A percentile compares a stretch with the other conserved stretches of the same genome.
Evolutionary conservation across 2,888 invertebrate species (phyloP).

Genomic region (Eristalis pertinax): DNA sequence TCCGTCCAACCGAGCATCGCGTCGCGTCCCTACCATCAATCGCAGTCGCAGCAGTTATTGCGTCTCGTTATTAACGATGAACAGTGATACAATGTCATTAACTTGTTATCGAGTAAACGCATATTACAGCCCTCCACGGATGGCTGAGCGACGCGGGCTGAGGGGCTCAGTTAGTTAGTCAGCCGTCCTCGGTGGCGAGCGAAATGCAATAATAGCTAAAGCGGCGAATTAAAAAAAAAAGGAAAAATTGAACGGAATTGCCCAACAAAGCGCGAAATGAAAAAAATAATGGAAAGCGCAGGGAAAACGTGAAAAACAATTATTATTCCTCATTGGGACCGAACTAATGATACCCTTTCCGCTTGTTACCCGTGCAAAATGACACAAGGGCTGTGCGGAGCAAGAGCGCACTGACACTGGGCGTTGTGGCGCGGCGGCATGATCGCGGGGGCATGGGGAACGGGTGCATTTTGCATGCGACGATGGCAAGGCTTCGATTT

Average conservation of each 20-base stretch:
- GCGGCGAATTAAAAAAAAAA: neutral
- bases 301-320: constrained; percentile 53
- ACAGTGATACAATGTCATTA: constrained; percentile 52
- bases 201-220: neutral
- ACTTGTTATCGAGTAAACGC: constrained; percentile 68
- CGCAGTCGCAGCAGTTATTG: neutral
- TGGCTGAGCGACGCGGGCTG: constrained; percentile 26
- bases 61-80: neutral
- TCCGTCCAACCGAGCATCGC: too few species aligned
- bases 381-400: constrained; percentile 11
- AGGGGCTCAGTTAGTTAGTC: too few species aligned
- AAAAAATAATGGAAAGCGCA: constrained; percentile 50
- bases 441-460: too few species aligned
- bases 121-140: constrained; percentile 44
- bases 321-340: constrained; percentile 51
- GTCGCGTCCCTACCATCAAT: too few species aligned
- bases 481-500: too few species aligned
- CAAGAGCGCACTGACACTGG: too few species aligned
- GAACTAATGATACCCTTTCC: constrained; percentile 68
- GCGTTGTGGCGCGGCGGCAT: too few species aligned
- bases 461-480: too few species aligned
- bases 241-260: neutral
- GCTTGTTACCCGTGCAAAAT: constrained; percentile 67
- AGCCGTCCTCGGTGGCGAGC: neutral
- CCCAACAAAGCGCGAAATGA: constrained; percentile 65